Percentiles rank a stretch among this genome's conserved stretches.
Evolutionary conservation across 2,113 vertebrate species (phyloP).

Genomic region (Sinosuthora webbiana): DNA sequence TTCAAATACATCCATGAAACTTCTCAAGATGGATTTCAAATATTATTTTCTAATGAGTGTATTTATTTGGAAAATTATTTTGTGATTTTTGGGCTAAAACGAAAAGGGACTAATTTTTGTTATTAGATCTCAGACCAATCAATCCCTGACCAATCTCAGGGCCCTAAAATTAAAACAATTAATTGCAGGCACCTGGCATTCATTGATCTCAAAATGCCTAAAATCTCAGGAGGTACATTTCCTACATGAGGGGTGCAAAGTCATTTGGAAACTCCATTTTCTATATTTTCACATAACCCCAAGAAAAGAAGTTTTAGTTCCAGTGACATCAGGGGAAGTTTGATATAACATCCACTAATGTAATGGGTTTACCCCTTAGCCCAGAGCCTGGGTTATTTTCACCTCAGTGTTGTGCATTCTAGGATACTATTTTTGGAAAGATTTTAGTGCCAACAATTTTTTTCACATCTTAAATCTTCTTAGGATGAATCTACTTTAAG

Average conservation of each 20-base stretch:
- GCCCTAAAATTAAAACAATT: not conserved
- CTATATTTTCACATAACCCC: not conserved
- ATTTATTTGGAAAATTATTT: not conserved
- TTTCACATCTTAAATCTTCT: not conserved
- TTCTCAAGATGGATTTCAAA: not conserved
- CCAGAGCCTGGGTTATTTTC: not conserved
- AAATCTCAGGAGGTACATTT: not conserved
- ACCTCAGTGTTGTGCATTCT: not conserved
- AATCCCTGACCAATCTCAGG: not conserved
- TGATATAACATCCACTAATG: not conserved
- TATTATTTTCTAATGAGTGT: not conserved
- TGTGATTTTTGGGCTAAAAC: not conserved
- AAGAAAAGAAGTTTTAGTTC: not conserved
- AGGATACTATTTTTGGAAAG: not conserved
- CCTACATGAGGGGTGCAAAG: slow-evolving; percentile 37
- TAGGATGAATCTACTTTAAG: not conserved
- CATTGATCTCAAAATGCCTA: not conserved
- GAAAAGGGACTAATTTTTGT: not conserved
- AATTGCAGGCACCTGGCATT: not conserved
- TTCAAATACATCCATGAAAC: not conserved
- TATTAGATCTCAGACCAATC: not conserved
- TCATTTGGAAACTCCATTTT: not conserved
- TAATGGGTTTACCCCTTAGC: not conserved
- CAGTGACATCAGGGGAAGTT: not conserved
- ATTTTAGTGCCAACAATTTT: not conserved